Percentiles rank a stretch among this genome's conserved stretches.
phyloP scores from a whole-genome alignment of 2,888 invertebrate species.

The Brachypterus glaber region DNA sequence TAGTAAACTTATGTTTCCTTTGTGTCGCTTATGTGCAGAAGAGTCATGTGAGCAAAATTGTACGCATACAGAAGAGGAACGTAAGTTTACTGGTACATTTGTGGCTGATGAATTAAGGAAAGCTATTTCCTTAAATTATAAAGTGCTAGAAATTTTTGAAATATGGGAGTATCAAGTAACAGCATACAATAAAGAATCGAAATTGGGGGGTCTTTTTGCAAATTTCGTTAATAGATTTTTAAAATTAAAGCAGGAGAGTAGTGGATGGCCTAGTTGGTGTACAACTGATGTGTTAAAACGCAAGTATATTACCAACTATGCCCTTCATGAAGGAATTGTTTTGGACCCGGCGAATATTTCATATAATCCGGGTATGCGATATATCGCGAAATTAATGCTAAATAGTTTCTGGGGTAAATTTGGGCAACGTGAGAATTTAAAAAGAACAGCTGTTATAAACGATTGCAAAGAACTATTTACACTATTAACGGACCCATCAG shows the following conservation, averaged over 20 bases:
- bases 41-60: slow-evolving; percentile 23
- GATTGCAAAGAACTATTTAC: slow-evolving; percentile 12
- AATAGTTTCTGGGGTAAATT: slow-evolving; percentile 28
- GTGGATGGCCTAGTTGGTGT: slow-evolving; percentile 23
- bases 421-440: slow-evolving; percentile 22
- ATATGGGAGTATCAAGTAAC: no score
- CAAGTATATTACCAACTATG: slow-evolving; percentile 15
- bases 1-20: no score
- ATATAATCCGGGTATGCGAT: slow-evolving; percentile 21
- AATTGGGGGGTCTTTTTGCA: slow-evolving; percentile 26
- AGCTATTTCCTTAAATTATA: slow-evolving; percentile 28
- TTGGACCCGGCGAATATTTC: slow-evolving; percentile 16
- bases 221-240: slow-evolving; percentile 27
- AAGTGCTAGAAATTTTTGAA: no score
- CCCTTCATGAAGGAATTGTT: slow-evolving; percentile 17
- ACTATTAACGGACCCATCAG: slow-evolving; percentile 17
- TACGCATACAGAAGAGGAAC: slow-evolving; percentile 23
- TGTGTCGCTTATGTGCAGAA: no score
- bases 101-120: slow-evolving; percentile 29
- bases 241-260: no score
- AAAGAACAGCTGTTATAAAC: slow-evolving; percentile 16
- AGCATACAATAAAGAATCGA: slow-evolving; percentile 24
- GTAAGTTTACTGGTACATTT: no score
- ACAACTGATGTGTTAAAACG: slow-evolving; percentile 14
- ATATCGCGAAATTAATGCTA: slow-evolving; percentile 22